These are phyloP conservation scores for Acleris holmiana DNA, from an alignment of 2,888 invertebrate species.

Conservation along the genomic window DNA sequence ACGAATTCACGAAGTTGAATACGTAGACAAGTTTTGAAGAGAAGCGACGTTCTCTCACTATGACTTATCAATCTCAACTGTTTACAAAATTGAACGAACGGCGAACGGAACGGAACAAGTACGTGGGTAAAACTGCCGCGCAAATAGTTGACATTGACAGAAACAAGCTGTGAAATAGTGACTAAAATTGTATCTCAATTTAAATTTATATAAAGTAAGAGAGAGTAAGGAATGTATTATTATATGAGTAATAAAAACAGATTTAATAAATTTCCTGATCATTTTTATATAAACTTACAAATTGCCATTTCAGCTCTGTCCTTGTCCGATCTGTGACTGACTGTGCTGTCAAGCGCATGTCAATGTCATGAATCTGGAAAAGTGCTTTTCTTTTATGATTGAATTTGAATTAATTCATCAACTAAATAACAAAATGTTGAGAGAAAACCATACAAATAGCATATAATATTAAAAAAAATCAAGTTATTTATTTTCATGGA, in stretches of 20 bases:
- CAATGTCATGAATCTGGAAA: constrained; percentile 10
- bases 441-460: not conserved
- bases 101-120: constrained; percentile 38
- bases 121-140: constrained; percentile 22
- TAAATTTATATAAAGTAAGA: not conserved
- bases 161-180: not conserved
- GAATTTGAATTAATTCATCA: no score
- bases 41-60: constrained; percentile 43
- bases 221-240: not conserved
- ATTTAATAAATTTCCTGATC: no score
- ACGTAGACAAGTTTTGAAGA: constrained; percentile 49
- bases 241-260: not conserved
- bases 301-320: no score
- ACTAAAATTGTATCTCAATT: not conserved
- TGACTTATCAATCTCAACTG: constrained; percentile 46
- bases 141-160: constrained; percentile 17
- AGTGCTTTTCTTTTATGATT: no score
- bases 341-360: not conserved
- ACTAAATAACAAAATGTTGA: constrained; percentile 5
- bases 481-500: not conserved
- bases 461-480: not conserved
- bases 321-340: no score
- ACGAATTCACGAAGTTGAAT: constrained; percentile 47
- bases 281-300: no score
- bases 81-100: constrained; percentile 41